Evolutionary conservation across 30 jellyfish, hydroid and myxozoan genomes (phyloP), one percentile per base, ranked within the genome.

Genomic region (Morbakka virulenta): DNA sequence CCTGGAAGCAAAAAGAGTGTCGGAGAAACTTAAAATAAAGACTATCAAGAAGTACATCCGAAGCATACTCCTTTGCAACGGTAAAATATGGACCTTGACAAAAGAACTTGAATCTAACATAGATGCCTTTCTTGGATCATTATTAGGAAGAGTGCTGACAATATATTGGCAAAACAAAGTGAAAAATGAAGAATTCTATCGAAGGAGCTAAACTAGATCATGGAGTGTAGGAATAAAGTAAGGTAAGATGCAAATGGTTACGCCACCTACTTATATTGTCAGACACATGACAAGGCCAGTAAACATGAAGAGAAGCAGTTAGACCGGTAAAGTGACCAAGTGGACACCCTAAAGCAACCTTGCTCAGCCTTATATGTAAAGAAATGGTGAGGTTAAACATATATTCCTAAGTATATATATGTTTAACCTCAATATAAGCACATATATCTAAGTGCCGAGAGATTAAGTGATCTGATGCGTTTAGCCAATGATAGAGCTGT

Each of bases 11-110:
- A 64, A 25, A 64, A 50, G 33, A 25, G 13, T 4, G 9, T 64
- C 76, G 4, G 0, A 0, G 17, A 64, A 64, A 2, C 62, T 64
- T 28, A 64, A 2, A 2, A 24, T 24, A 64, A 64, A 25, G 33
- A 24, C 62, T 23, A 28, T 17, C 33, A 64, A 64, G 14, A 6
- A 50, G 32, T 64, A 28, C 32, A 3, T 64, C 11, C 78, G 32
- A 66, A 66, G n/a, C n/a, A n/a, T 66, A 66, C 29, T 68, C 66
- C 70, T 68, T 12, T 21, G 47, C 76, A 52, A 36, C 31, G 49
- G 53, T 31, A 72, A 71, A 62, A 3, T 71, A 52, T 71, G 77
- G 77, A 71, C 75, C 24, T 27, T 71, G 3, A 36, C 83, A 6
- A 71, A 71, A 62, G 51, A 71, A 36, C 4, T 36, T 26, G 50